A percentile compares a stretch with the other conserved stretches of the same genome.
phyloP scores from a whole-genome alignment of 2,888 invertebrate species.

The Ophioninae sp. region DNA sequence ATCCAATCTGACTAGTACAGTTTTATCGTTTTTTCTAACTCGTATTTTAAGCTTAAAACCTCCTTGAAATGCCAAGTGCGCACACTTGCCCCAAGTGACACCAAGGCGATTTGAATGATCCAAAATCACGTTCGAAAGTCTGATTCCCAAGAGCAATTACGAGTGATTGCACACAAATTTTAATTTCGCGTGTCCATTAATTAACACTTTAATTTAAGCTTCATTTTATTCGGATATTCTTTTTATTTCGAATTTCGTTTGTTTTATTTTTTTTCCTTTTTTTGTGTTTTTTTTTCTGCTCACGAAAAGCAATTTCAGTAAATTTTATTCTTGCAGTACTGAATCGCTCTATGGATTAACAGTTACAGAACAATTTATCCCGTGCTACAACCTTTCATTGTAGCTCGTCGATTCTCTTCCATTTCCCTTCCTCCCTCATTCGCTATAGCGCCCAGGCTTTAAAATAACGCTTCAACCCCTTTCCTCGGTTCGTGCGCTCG shows the following conservation, averaged over 20 bases:
- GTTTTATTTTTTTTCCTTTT: neutral
- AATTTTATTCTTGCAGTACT: constrained; percentile 14
- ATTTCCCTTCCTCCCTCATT: constrained; percentile 13
- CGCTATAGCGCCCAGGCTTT: neutral
- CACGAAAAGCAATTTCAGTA: neutral
- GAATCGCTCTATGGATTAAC: constrained; percentile 26
- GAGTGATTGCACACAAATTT: neutral
- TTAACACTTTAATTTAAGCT: neutral
- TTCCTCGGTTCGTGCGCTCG: constrained; percentile 9
- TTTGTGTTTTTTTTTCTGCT: neutral
- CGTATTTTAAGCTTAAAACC: too few relatives aligned
- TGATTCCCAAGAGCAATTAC: neutral
- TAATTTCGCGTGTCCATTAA: neutral
- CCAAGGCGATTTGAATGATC: too few relatives aligned
- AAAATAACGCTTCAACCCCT: constrained; percentile 10
- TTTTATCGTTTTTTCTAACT: too few relatives aligned
- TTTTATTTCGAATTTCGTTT: neutral
- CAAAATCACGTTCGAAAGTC: too few relatives aligned
- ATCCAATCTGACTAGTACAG: too few relatives aligned
- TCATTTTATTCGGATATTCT: neutral
- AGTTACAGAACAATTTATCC: constrained; percentile 41
- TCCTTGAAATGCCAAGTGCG: too few relatives aligned
- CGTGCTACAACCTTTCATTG: constrained; percentile 8
- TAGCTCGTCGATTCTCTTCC: constrained; percentile 27
- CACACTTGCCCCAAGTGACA: too few relatives aligned